Conservation (phyloP, 2,113 vertebrate species). For the Phainopepla nitens region DNA sequence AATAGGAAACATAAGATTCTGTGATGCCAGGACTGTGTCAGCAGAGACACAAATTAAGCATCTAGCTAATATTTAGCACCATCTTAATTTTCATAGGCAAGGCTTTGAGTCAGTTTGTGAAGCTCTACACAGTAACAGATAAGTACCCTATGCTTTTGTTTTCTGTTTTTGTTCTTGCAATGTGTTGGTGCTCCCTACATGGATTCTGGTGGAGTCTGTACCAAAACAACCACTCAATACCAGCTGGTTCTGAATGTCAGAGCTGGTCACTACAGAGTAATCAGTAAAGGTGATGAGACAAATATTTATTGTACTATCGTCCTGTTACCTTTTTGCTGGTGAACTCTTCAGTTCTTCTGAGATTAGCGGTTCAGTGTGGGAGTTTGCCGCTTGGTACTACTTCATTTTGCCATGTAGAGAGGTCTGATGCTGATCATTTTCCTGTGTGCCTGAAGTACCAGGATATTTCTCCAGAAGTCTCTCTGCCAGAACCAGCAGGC, state of each 20-base stretch:
- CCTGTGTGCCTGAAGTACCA: fast-evolving
- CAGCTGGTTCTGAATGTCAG: not conserved
- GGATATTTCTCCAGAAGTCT: not conserved
- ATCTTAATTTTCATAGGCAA: not conserved
- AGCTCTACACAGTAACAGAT: fast-evolving
- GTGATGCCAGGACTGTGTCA: not conserved
- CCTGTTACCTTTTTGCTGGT: not conserved
- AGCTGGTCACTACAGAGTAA: not conserved
- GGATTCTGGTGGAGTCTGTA: not conserved
- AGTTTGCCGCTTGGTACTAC: not conserved
- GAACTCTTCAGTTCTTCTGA: not conserved
- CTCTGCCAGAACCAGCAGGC: not conserved
- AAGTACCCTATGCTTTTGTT: not conserved
- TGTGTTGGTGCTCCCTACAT: not conserved
- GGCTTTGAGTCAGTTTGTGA: not conserved
- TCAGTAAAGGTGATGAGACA: not conserved
- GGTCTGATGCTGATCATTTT: not conserved
- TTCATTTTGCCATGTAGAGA: not conserved
- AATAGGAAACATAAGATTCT: not conserved
- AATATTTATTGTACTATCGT: not conserved
- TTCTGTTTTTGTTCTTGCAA: not conserved
- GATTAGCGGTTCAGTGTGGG: not conserved
- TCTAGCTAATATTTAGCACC: not conserved
- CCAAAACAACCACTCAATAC: not conserved
- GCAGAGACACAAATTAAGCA: not conserved